Percentiles rank a stretch among this genome's conserved stretches.
Evolutionary conservation across 2,113 vertebrate genomes (phyloP).

Genomic region (Mystacornis crossleyi): DNA sequence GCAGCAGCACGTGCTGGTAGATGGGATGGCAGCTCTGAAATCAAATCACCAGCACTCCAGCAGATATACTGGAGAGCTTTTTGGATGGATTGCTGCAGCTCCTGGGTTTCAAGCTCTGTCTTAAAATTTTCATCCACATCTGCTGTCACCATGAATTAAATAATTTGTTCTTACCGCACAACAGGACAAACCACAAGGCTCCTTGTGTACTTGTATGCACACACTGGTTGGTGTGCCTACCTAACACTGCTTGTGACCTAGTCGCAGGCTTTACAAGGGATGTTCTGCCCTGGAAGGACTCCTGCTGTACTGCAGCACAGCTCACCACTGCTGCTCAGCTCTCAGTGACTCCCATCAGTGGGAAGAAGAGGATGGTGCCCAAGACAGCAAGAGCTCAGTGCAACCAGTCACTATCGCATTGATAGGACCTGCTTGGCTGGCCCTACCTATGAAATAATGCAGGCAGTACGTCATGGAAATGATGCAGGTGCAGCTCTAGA

Average conservation of each 20-base stretch:
- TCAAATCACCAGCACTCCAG: neutral
- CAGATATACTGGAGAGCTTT: neutral
- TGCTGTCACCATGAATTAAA: neutral
- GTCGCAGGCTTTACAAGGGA: neutral
- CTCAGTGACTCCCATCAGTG: accelerated
- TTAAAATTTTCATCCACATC: neutral
- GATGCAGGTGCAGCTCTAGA: neutral
- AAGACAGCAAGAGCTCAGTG: neutral
- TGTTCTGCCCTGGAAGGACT: neutral
- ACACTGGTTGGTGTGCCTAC: neutral
- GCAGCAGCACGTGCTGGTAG: neutral
- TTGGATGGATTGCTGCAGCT: neutral
- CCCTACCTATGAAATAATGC: neutral
- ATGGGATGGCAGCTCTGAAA: neutral
- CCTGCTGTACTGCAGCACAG: neutral
- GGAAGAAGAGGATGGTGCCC: neutral
- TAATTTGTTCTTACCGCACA: neutral
- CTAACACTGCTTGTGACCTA: neutral
- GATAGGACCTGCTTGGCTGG: neutral
- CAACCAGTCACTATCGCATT: accelerated
- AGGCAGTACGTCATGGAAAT: accelerated
- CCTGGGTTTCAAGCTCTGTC: neutral
- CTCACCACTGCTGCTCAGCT: neutral
- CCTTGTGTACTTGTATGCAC: neutral
- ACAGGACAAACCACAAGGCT: neutral